A percentile compares a stretch with the other conserved stretches of the same genome.
These are phyloP conservation scores for Athalia circularis DNA, from an alignment of 2,888 invertebrate genomes.

Conservation along the genomic window DNA sequence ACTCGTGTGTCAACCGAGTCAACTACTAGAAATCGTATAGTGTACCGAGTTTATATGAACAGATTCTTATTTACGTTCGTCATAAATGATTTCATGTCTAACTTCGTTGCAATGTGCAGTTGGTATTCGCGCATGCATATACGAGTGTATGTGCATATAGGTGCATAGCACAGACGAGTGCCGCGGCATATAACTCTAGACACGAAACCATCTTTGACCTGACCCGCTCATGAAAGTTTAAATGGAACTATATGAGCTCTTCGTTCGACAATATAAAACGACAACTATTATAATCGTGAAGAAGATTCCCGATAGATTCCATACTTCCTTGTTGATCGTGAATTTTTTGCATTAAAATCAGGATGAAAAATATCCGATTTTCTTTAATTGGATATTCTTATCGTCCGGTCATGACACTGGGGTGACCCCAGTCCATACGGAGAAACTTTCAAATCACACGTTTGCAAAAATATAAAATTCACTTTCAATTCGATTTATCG, in stretches of 20 bases:
- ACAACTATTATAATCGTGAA: conserved; percentile 5
- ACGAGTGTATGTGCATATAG: background rate
- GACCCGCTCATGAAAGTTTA: conserved; percentile 41
- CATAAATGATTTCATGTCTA: conserved; percentile 28
- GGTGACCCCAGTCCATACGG: conserved; percentile 22
- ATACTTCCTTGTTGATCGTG: background rate
- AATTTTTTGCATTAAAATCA: too few species aligned
- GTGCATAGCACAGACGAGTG: conserved; percentile 9
- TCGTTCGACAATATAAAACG: conserved; percentile 2
- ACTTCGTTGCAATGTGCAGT: background rate
- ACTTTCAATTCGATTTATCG: conserved; percentile 39
- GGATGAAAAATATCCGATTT: too few species aligned
- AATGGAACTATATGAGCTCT: conserved; percentile 22
- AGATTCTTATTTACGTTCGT: conserved; percentile 19
- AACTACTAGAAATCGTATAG: conserved; percentile 39
- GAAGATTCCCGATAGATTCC: conserved; percentile 16
- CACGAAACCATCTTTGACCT: conserved; percentile 29
- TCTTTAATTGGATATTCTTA: background rate
- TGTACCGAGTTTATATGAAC: background rate
- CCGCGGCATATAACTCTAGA: too few species aligned
- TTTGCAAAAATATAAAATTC: conserved; percentile 38
- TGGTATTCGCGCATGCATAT: background rate
- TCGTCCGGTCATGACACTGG: conserved; percentile 11
- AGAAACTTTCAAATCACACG: conserved; percentile 36
- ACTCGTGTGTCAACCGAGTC: conserved; percentile 42